Conservation (phyloP, 2,113 vertebrate genomes). For the Odontesthes bonariensis region DNA sequence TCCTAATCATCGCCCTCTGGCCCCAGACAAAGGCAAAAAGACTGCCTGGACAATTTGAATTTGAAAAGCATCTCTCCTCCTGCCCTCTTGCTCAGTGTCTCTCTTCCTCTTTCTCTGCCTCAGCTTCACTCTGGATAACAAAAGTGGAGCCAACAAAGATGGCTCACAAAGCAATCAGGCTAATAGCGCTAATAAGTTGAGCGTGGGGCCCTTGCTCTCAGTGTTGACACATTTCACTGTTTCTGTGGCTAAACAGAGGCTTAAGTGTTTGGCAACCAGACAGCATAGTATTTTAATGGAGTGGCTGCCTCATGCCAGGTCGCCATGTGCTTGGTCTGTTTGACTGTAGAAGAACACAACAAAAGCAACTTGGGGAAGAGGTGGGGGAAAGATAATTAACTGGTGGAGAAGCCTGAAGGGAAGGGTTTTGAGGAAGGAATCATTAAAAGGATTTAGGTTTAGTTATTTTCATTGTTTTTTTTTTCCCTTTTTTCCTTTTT, state of each 20-base stretch:
- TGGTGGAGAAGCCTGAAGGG: conserved; percentile 43
- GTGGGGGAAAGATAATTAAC: conserved; percentile 73
- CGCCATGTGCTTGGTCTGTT: conserved; percentile 74
- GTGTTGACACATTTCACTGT: conserved; percentile 83
- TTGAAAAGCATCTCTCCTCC: conserved; percentile 75
- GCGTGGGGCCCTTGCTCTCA: conserved; percentile 74
- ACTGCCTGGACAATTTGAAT: conserved; percentile 79
- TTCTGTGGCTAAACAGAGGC: conserved; percentile 82
- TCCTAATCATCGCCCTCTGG: conserved; percentile 81
- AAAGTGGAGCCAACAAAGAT: conserved; percentile 81
- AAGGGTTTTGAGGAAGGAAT: conserved; percentile 45
- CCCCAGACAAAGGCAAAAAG: conserved; percentile 76
- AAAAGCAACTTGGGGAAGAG: conserved; percentile 64
- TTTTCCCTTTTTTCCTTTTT: not conserved
- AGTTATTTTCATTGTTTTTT: not conserved
- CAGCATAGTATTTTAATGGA: conserved; percentile 74
- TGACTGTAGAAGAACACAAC: conserved; percentile 63
- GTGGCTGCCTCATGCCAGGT: conserved; percentile 73
- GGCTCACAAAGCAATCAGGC: conserved; percentile 79
- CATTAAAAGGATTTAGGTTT: conserved; percentile 26
- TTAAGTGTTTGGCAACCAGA: conserved; percentile 82
- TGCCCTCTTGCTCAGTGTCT: conserved; percentile 42
- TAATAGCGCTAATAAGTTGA: conserved; percentile 86
- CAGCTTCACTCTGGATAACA: conserved; percentile 59
- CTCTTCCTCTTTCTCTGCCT: conserved; percentile 57